Conservation (phyloP, 1,140 invertebrate genomes). For the Reticulitermes speratus region DNA sequence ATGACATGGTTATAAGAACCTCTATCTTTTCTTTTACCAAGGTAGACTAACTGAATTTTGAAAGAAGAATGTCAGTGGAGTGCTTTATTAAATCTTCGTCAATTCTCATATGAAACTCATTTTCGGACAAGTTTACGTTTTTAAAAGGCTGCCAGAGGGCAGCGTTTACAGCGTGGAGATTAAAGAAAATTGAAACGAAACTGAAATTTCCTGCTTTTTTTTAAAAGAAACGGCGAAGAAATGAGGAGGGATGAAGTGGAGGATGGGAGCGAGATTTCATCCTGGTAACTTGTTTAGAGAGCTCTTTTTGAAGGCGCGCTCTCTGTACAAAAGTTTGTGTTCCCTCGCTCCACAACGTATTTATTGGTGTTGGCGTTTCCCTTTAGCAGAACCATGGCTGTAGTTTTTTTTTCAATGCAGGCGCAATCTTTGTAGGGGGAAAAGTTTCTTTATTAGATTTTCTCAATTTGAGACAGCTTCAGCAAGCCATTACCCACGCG, state of each 20-base stretch:
- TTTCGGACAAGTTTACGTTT: conserved; percentile 37
- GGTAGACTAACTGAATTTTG: conserved; percentile 25
- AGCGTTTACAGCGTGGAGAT: conserved; percentile 35
- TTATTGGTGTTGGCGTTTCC: conserved; percentile 30
- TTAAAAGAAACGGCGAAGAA: conserved; percentile 29
- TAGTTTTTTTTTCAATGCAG: conserved; percentile 32
- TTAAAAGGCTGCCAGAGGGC: conserved; percentile 37
- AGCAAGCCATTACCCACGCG: conserved; percentile 34
- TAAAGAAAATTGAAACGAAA: conserved; percentile 37
- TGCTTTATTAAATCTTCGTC: conserved; percentile 37
- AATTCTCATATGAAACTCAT: conserved; percentile 39
- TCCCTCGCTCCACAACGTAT: neutral
- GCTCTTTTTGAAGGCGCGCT: conserved; percentile 29
- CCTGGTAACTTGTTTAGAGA: conserved; percentile 34
- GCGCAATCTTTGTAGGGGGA: conserved; percentile 27
- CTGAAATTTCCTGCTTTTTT: conserved; percentile 37
- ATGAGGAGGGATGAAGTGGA: conserved; percentile 29
- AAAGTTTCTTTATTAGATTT: conserved; percentile 38
- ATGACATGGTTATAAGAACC: conserved; percentile 24
- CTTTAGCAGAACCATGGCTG: neutral
- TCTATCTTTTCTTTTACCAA: conserved; percentile 21
- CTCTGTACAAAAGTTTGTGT: neutral
- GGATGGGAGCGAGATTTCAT: conserved; percentile 36
- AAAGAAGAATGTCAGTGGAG: conserved; percentile 23
- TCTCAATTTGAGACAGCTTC: conserved; percentile 37